Conservation (phyloP, 30 jellyfish, hydroid and myxozoan genomes). For the Nemopilema nomurai region DNA sequence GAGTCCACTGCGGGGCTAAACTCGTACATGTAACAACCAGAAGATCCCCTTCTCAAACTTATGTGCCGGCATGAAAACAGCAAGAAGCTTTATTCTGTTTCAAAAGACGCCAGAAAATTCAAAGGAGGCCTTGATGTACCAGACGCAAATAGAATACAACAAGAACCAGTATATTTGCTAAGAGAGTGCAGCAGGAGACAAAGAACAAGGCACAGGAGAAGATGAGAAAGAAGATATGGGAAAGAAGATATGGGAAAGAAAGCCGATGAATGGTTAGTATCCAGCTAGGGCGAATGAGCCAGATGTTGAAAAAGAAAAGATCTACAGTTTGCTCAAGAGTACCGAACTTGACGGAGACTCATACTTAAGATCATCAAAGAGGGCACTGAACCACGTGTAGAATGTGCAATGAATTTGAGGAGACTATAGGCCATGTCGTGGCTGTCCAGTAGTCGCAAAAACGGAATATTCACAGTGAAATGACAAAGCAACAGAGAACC, state of each 20-base stretch:
- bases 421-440: constrained; percentile 11
- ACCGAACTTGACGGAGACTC: not conserved
- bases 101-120: constrained; percentile 10
- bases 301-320: constrained; percentile 10
- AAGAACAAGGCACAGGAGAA: constrained; percentile 4
- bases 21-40: not conserved
- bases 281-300: constrained; percentile 21
- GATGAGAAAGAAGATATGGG: constrained; percentile 1
- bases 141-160: not conserved
- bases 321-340: constrained; percentile 6
- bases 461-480: constrained; percentile 21
- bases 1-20: not conserved
- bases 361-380: constrained; percentile 24
- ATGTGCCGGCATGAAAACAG: constrained; percentile 15
- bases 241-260: constrained; percentile 4
- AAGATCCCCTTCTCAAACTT: constrained; percentile 12
- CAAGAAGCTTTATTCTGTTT: constrained; percentile 15
- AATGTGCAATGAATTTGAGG: constrained; percentile 3
- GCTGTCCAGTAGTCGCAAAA: constrained; percentile 23
- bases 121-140: constrained; percentile 4
- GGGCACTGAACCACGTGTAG: constrained; percentile 15
- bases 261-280: constrained; percentile 35
- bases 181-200: constrained; percentile 14
- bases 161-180: constrained; percentile 16
- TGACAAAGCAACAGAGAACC: constrained; percentile 10